These are phyloP conservation scores for Cololabis saira DNA, from an alignment of 2,113 vertebrate genomes.

Conservation along the genomic window DNA sequence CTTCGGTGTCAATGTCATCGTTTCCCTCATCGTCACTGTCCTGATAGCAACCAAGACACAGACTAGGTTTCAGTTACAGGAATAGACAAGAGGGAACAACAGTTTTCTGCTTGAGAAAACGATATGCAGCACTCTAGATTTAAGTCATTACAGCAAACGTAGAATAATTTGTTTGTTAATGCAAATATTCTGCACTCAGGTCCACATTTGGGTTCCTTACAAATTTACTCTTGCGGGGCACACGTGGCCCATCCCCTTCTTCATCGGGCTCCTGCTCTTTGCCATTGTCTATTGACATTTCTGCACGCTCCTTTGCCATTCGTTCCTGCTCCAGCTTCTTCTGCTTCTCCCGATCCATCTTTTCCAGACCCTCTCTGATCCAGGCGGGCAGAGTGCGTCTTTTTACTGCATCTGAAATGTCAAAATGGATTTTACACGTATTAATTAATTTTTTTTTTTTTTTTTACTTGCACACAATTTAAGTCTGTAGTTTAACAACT, in stretches of 20 bases:
- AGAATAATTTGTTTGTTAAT: too few species aligned
- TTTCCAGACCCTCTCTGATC: slow-evolving; percentile 98
- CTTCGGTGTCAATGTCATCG: slow-evolving; percentile 81
- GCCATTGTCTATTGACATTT: slow-evolving; percentile 89
- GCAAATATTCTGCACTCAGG: background rate
- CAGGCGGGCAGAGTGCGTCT: slow-evolving; percentile 96
- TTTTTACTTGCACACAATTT: background rate
- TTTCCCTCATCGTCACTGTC: slow-evolving; percentile 92
- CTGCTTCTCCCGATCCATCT: slow-evolving; percentile 98
- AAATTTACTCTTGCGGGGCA: slow-evolving; percentile 99
- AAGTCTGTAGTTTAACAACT: too few species aligned
- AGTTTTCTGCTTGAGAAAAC: too few species aligned
- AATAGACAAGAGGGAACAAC: background rate
- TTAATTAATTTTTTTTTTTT: too few species aligned
- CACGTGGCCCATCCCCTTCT: slow-evolving; percentile 86
- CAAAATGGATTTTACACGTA: background rate
- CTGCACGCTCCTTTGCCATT: slow-evolving; percentile 94
- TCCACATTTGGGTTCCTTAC: slow-evolving; percentile 80
- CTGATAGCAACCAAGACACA: slow-evolving; percentile 67
- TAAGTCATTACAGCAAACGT: too few species aligned
- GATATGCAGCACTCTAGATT: too few species aligned
- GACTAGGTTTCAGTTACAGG: background rate
- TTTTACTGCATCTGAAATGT: slow-evolving; percentile 89
- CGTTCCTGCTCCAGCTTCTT: slow-evolving; percentile 95
- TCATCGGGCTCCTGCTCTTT: slow-evolving; percentile 85